Conservation (phyloP, 2,888 invertebrate genomes). For the Choristoneura rosaceana region DNA sequence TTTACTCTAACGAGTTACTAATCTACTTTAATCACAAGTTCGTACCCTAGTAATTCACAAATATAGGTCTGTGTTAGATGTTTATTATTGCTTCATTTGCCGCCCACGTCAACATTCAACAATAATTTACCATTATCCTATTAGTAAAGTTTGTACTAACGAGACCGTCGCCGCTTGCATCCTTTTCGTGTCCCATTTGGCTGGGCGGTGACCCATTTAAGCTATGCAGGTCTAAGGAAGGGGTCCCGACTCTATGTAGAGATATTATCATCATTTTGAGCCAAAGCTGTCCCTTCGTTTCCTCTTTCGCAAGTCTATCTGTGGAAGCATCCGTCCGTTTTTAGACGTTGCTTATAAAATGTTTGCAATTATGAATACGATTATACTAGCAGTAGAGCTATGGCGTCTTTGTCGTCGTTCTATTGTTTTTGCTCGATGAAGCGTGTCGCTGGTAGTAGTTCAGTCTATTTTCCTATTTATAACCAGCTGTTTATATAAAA, state of each 20-base stretch:
- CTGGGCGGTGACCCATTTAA: conserved; percentile 35
- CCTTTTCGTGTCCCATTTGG: conserved; percentile 31
- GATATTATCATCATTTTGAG: conserved; percentile 23
- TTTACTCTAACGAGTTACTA: conserved; percentile 3
- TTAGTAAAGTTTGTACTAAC: conserved; percentile 32
- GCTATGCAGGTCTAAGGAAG: conserved; percentile 32
- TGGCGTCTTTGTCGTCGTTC: conserved; percentile 3
- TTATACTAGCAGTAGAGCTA: not conserved
- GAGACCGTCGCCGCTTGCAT: conserved; percentile 30
- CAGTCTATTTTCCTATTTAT: not conserved
- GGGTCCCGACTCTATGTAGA: conserved; percentile 20
- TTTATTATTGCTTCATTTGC: conserved; percentile 27
- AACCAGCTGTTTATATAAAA: not conserved
- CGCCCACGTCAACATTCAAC: conserved; percentile 24
- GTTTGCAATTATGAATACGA: not conserved
- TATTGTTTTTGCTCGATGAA: conserved; percentile 23
- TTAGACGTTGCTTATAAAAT: not conserved
- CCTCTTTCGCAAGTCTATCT: conserved; percentile 6
- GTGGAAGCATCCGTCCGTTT: not conserved
- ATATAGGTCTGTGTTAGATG: conserved; percentile 7
- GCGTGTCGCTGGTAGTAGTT: not conserved
- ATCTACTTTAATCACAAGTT: conserved; percentile 9
- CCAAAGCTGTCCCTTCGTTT: conserved; percentile 6
- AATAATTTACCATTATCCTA: conserved; percentile 37
- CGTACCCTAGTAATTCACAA: conserved; percentile 11